These are phyloP conservation scores for Montipora sp. DNA, from an alignment of 64 coral and sea anemone genomes.

Conservation along the genomic window DNA sequence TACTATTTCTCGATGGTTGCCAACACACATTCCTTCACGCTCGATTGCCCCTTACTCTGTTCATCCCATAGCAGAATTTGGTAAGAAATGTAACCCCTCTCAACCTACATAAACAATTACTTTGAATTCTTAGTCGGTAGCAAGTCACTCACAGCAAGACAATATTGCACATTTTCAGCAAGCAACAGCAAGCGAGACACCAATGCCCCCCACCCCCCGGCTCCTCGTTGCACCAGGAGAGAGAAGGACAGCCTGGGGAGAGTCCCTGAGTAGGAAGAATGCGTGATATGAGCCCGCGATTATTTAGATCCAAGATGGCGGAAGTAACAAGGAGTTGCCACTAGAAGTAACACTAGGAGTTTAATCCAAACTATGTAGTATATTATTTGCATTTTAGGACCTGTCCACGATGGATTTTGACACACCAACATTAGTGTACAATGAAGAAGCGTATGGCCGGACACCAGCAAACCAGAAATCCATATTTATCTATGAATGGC, in stretches of 20 bases:
- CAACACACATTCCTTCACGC: slow-evolving; percentile 40
- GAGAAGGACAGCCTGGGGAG: too few relatives aligned
- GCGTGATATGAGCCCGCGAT: slow-evolving; percentile 35
- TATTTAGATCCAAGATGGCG: slow-evolving; percentile 44
- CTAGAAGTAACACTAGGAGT: neutral
- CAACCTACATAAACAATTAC: neutral
- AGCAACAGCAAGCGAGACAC: too few relatives aligned
- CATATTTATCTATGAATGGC: slow-evolving; percentile 97
- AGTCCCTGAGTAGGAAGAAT: too few relatives aligned
- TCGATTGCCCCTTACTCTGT: neutral
- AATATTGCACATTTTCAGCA: too few relatives aligned
- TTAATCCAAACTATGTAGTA: neutral
- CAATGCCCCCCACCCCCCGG: too few relatives aligned
- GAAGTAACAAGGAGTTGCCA: neutral
- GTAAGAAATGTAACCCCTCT: neutral
- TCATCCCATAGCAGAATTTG: neutral
- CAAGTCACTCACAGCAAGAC: too few relatives aligned
- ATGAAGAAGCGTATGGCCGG: slow-evolving; percentile 81
- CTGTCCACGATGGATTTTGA: slow-evolving; percentile 41
- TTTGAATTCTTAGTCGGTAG: too few relatives aligned
- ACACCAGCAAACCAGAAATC: slow-evolving; percentile 81
- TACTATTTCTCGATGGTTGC: neutral
- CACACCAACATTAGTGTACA: slow-evolving; percentile 72
- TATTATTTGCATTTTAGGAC: neutral
- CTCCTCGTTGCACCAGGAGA: too few relatives aligned